Evolutionary conservation across 2,113 vertebrate species (phyloP).

Genomic region (Carassius auratus): DNA sequence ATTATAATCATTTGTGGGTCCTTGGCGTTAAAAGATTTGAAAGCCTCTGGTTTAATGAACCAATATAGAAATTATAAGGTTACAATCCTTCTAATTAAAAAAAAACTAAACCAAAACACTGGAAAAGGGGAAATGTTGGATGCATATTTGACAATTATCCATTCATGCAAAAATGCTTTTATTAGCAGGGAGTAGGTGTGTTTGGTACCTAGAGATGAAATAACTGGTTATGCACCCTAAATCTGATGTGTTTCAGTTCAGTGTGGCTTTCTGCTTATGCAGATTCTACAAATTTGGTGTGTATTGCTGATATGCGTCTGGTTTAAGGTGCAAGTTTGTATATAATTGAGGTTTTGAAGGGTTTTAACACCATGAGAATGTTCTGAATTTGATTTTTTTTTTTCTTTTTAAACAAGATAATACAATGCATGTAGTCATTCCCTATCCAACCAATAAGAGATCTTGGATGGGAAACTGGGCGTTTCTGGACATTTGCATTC

Average conservation of each 20-base stretch:
- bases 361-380: background rate
- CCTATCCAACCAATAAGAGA: background rate
- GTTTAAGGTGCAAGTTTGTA: background rate
- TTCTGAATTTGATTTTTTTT: background rate
- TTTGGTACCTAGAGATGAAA: slow-evolving; percentile 41
- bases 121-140: background rate
- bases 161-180: background rate
- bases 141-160: background rate
- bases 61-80: background rate
- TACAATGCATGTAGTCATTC: slow-evolving; percentile 48
- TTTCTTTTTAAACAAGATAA: background rate
- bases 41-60: background rate
- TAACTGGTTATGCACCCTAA: background rate
- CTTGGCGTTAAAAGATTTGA: background rate
- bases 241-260: background rate
- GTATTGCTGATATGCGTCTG: background rate
- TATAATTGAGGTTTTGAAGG: no score
- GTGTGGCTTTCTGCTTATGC: background rate
- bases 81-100: background rate
- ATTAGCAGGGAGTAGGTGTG: background rate
- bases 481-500: background rate
- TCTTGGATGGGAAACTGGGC: slow-evolving; percentile 58
- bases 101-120: background rate
- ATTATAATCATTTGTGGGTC: no score
- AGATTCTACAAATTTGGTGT: background rate